These are phyloP conservation scores for Athripsodes cinereus DNA, from an alignment of 2,888 invertebrate genomes.

Conservation along the genomic window DNA sequence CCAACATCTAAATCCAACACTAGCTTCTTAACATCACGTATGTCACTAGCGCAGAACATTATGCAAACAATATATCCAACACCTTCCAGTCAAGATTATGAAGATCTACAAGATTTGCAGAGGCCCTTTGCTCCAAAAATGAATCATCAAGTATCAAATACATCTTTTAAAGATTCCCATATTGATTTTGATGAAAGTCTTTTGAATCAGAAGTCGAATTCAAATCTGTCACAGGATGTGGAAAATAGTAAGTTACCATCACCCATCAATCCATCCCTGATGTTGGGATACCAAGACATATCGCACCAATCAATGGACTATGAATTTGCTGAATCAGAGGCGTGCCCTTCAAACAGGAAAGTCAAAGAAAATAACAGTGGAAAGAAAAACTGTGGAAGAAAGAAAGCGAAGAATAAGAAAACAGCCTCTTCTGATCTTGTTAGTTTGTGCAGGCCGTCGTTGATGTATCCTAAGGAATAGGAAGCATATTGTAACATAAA, in stretches of 20 bases:
- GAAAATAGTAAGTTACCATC: conserved; percentile 39
- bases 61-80: conserved; percentile 42
- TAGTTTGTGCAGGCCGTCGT: conserved; percentile 21
- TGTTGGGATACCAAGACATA: conserved; percentile 44
- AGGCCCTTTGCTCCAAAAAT: conserved; percentile 31
- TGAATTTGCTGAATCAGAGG: conserved; percentile 31
- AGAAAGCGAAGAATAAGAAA: conserved; percentile 10
- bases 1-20: conserved; percentile 29
- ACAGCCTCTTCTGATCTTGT: conserved; percentile 17
- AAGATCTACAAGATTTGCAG: conserved; percentile 38
- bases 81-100: conserved; percentile 24
- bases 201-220: background rate
- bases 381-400: conserved; percentile 1
- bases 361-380: background rate
- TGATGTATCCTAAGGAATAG: conserved; percentile 19
- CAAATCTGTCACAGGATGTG: conserved; percentile 39
- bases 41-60: conserved; percentile 43
- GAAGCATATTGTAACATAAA: no score
- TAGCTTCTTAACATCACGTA: conserved; percentile 41
- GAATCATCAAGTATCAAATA: background rate
- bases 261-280: conserved; percentile 39
- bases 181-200: background rate
- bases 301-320: conserved; percentile 38
- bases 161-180: background rate
- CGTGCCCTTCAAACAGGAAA: background rate